A percentile compares a stretch with the other conserved stretches of the same genome.
Conservation (phyloP, 1,140 invertebrate species). For the Drosophila baimaii region DNA sequence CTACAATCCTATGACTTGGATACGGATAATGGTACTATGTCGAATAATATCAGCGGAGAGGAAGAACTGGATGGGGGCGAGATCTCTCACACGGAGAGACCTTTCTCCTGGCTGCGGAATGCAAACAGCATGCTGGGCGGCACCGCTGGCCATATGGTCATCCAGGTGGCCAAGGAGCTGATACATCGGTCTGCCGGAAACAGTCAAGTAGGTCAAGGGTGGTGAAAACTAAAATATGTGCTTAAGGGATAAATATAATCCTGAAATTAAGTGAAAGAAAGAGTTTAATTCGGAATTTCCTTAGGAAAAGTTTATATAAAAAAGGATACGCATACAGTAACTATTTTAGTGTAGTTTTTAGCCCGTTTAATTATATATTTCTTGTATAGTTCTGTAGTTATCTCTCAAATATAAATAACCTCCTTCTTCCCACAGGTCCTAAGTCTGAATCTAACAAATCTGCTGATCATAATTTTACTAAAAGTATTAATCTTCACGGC, state of each 20-base stretch:
- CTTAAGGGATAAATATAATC: no score
- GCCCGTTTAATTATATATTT: no score
- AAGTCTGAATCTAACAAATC: conserved; percentile 92
- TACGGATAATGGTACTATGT: conserved; percentile 1
- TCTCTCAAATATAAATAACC: no score
- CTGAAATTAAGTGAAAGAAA: neutral
- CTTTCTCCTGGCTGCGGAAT: conserved; percentile 85
- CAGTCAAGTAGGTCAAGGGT: conserved; percentile 85
- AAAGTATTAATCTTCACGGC: conserved; percentile 93
- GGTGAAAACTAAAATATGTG: no score
- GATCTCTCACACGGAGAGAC: conserved; percentile 10
- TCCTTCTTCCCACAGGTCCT: conserved; percentile 85
- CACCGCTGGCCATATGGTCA: conserved; percentile 86
- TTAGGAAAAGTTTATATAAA: no score
- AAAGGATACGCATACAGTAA: no score
- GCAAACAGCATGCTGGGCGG: conserved; percentile 85
- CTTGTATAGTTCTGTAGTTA: no score
- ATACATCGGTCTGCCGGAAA: conserved; percentile 87
- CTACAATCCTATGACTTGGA: conserved; percentile 29
- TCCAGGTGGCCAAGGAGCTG: conserved; percentile 88
- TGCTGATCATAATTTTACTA: conserved; percentile 91
- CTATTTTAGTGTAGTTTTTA: neutral
- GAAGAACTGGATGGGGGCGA: neutral
- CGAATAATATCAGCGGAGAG: conserved; percentile 10
- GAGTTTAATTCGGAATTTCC: no score